A percentile compares a stretch with the other conserved stretches of the same genome.
Conservation (phyloP, 2,113 vertebrate species). For the Nerophis ophidion region DNA sequence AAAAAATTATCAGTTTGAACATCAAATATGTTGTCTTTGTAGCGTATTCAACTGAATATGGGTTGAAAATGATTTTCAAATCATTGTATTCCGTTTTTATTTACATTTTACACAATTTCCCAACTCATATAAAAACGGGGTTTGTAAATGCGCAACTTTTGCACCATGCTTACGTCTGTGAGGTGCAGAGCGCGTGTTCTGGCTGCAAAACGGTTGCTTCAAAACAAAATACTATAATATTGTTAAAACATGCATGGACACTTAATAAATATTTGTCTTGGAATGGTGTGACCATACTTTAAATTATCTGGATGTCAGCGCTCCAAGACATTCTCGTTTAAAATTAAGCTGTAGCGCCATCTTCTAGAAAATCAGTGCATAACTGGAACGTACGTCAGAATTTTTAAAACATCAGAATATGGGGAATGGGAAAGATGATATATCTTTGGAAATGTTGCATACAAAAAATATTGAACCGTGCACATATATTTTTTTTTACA, state of each 20-base stretch:
- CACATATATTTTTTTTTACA: too few relatives aligned
- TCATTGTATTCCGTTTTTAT: too few relatives aligned
- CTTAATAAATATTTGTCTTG: background rate
- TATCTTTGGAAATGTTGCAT: too few relatives aligned
- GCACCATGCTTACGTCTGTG: background rate
- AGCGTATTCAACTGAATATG: too few relatives aligned
- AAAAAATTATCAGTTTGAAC: too few relatives aligned
- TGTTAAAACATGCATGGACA: background rate
- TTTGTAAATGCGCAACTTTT: constrained; percentile 9
- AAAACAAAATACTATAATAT: background rate
- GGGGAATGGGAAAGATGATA: too few relatives aligned
- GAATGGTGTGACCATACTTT: background rate
- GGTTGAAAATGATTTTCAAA: too few relatives aligned
- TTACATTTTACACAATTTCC: too few relatives aligned
- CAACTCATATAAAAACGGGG: too few relatives aligned
- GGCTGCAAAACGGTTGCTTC: background rate
- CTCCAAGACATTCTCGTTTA: background rate
- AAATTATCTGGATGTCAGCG: background rate
- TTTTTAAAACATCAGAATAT: too few relatives aligned
- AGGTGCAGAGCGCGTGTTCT: background rate
- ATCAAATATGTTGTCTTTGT: too few relatives aligned
- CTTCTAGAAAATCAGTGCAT: background rate
- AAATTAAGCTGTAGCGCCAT: background rate
- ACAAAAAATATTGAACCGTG: too few relatives aligned
- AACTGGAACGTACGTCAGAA: background rate